These are phyloP conservation scores for Burhinus oedicnemus DNA, from an alignment of 2,113 vertebrate species.

Conservation along the genomic window DNA sequence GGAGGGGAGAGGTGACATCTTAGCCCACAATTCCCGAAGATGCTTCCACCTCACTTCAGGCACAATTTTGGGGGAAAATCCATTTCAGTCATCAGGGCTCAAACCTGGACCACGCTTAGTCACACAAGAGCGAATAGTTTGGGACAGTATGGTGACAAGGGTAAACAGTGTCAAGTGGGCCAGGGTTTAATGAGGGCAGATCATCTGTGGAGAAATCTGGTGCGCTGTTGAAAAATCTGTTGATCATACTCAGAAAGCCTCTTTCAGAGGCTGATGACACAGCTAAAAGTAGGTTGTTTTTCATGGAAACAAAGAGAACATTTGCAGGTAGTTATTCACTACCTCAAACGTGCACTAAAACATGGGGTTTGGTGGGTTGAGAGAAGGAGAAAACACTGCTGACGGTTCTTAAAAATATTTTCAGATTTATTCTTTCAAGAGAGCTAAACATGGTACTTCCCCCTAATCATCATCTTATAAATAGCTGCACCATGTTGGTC, in stretches of 20 bases:
- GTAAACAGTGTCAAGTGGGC: not conserved
- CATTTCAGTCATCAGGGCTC: not conserved
- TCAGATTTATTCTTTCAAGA: not conserved
- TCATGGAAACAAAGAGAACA: not conserved
- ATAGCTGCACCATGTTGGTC: not conserved
- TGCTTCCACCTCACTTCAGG: not conserved
- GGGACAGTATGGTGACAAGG: not conserved
- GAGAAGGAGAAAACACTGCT: not conserved
- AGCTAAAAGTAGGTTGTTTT: not conserved
- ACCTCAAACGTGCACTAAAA: not conserved
- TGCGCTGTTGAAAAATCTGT: not conserved
- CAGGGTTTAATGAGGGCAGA: not conserved
- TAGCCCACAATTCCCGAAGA: not conserved
- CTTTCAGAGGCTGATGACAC: not conserved
- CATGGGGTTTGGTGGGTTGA: not conserved
- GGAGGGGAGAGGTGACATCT: not conserved
- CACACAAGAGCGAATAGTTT: not conserved
- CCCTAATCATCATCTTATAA: not conserved
- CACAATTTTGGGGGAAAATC: not conserved
- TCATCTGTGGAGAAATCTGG: not conserved
- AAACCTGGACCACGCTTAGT: accelerated
- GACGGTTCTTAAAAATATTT: not conserved
- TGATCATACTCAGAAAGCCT: not conserved
- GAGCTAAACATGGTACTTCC: not conserved
- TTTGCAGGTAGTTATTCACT: not conserved